These are phyloP conservation scores for Steromphala cineraria DNA, from an alignment of 2,888 invertebrate species.

Conservation along the genomic window DNA sequence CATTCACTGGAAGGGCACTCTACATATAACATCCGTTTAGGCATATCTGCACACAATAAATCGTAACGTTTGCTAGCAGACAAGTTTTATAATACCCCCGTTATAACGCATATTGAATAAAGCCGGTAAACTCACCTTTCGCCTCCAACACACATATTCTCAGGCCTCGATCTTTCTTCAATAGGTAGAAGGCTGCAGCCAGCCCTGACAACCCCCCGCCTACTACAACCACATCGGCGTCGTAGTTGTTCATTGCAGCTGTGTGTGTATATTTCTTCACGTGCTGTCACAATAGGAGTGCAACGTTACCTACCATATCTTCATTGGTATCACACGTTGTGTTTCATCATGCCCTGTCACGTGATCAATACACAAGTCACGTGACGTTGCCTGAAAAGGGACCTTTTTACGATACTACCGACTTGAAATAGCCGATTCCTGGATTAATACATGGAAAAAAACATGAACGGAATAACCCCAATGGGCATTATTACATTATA, in stretches of 20 bases:
- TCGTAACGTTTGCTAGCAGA: too few relatives aligned
- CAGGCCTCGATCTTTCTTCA: constrained; percentile 63
- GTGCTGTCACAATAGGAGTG: too few relatives aligned
- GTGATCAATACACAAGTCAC: background rate
- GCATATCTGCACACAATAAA: too few relatives aligned
- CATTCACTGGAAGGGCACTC: too few relatives aligned
- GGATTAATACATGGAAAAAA: too few relatives aligned
- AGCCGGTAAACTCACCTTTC: constrained; percentile 64
- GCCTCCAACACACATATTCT: constrained; percentile 74
- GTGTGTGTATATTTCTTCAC: too few relatives aligned
- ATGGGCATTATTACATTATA: too few relatives aligned
- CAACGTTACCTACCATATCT: too few relatives aligned
- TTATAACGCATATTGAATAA: background rate
- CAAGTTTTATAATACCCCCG: background rate
- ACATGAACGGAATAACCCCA: too few relatives aligned
- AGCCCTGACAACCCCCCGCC: constrained; percentile 74
- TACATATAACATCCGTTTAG: too few relatives aligned
- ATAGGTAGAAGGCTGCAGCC: constrained; percentile 73
- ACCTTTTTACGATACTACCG: too few relatives aligned
- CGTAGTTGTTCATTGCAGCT: constrained; percentile 34
- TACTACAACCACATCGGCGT: constrained; percentile 70
- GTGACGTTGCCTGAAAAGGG: background rate
- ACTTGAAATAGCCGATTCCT: too few relatives aligned
- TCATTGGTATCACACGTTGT: background rate
- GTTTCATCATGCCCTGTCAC: background rate